Evolutionary conservation across 2,888 invertebrate genomes (phyloP).

Genomic region (Dugesia japonica): DNA sequence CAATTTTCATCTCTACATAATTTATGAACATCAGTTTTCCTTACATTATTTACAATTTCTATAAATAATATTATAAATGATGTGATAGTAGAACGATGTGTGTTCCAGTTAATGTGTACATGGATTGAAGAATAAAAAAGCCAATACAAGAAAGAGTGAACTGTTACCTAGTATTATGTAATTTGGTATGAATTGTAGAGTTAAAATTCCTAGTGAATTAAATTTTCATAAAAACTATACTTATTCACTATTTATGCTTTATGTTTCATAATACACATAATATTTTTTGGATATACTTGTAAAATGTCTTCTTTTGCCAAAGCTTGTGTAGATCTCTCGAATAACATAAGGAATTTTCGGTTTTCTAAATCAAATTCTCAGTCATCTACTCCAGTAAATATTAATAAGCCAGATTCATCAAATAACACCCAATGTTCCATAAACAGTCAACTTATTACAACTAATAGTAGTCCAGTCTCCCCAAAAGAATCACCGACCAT

Average conservation of each 20-base stretch:
- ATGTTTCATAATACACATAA: not conserved
- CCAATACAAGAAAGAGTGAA: slow-evolving; percentile 3
- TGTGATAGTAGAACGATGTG: not conserved
- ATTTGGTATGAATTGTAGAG: not conserved
- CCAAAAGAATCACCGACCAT: not conserved
- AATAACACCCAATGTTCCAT: not conserved
- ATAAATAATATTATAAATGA: not conserved
- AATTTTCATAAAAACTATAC: not conserved
- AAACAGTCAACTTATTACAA: not conserved
- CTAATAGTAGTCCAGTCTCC: not conserved
- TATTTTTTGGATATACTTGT: not conserved
- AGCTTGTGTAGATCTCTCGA: slow-evolving; percentile 47
- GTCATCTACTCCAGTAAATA: not conserved
- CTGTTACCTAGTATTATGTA: not conserved
- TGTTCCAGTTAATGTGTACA: not conserved
- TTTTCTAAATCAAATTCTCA: slow-evolving; percentile 28
- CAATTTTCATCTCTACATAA: slow-evolving; percentile 20
- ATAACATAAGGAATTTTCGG: slow-evolving; percentile 42
- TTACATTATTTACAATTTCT: not conserved
- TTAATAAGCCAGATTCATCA: not conserved
- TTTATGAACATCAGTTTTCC: slow-evolving; percentile 8
- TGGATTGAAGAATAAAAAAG: not conserved
- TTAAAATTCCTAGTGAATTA: not conserved
- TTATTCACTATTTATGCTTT: not conserved
- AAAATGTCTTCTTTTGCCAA: slow-evolving; percentile 36